A percentile compares a stretch with the other conserved stretches of the same genome.
These are phyloP conservation scores for Sciurus carolinensis DNA, from an alignment of 2,797 vertebrate species.

Conservation along the genomic window DNA sequence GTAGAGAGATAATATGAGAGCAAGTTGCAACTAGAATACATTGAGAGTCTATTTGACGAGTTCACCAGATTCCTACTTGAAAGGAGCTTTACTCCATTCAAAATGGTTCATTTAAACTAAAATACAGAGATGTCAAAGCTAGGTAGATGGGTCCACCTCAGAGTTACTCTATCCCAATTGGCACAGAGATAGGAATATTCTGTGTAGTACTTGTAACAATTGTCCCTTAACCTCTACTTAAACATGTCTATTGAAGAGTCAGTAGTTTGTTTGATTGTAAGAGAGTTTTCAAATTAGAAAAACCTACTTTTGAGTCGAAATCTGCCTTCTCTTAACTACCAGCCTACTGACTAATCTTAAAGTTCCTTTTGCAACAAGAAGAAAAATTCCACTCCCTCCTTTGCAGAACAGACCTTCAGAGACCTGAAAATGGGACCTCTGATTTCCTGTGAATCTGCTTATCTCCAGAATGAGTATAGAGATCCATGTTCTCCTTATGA, in stretches of 20 bases:
- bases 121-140: neutral
- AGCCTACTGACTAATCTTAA: neutral
- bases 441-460: neutral
- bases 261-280: neutral
- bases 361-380: neutral
- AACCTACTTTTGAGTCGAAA: neutral
- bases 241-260: conserved; percentile 10
- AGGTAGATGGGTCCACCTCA: neutral
- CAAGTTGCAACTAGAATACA: neutral
- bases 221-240: conserved; percentile 24
- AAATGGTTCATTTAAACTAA: neutral
- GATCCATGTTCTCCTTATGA: neutral
- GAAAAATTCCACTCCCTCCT: neutral
- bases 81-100: conserved; percentile 4
- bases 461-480: neutral
- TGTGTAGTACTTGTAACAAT: neutral
- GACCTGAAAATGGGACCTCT: neutral
- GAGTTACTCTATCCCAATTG: neutral
- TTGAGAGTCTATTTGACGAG: neutral
- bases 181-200: neutral
- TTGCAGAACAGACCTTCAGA: neutral
- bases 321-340: neutral
- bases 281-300: conserved; percentile 20
- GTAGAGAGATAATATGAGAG: conserved; percentile 83
- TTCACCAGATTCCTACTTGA: neutral